Evolutionary conservation across 2,888 invertebrate species (phyloP), one percentile per base, ranked within the genome.

Genomic region (Habroteleia sp.): DNA sequence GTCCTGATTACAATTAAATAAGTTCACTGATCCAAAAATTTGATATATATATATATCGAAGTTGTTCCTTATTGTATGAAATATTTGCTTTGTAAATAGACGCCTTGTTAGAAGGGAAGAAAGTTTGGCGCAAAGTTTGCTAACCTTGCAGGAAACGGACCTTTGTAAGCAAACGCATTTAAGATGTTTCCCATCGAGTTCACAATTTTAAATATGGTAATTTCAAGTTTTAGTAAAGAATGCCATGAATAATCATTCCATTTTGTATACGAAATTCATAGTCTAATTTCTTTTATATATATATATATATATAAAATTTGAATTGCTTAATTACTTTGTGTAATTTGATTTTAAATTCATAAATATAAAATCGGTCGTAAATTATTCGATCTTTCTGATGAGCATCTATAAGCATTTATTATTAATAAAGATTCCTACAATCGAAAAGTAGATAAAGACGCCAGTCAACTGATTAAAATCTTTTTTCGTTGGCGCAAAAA

Each of bases 1-100:
- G 5, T 10, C 5, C 8, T 3, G 10, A 23, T 41, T 10, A 5
- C 10, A 6, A 41, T 20, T 6, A 10, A 41, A 41, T 41, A 11
- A 23, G 10, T 23, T 20, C 6, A 10, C 11, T 6, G 8, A 10
- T 3, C 14, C 25, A 31, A 46, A 29, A 16, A 16, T 46, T 46
- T 46, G 46, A 33, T 16, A 14, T 46, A 25, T 37, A 44, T 58
- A 23, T 13, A 42, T 23, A 39, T 52, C 27, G 16, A 46, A 46
- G 16, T 46, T 60, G 46, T 37, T 60, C 13, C 4, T 13, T 20
- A 7, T 7, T 17, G 25, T 39, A 54, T 27, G 39, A 62, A 48
- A 39, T 62, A 62, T 62, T 48, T 48, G 48, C 11, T 62, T 29
- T 29, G 35, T 48, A 37, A 62, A 62, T 48, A 62, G 48, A 62